phyloP scores from a whole-genome alignment of 2,797 vertebrate species.

The Calcarius lapponicus region DNA sequence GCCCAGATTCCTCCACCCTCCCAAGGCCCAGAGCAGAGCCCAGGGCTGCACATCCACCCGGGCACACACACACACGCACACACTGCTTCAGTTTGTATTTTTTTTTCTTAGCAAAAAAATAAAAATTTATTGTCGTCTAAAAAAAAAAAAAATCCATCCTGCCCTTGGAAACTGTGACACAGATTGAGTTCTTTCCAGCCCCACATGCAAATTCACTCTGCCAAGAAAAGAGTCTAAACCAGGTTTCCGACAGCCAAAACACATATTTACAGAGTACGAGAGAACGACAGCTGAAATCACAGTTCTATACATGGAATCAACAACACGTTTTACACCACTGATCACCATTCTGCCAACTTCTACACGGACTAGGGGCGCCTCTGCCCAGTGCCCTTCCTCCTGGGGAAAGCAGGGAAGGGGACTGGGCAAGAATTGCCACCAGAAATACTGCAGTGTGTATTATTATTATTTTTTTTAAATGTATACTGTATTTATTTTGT shows the following conservation, averaged over 20 bases:
- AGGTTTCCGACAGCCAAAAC: slow-evolving; percentile 75
- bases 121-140: slow-evolving; percentile 76
- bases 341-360: slow-evolving; percentile 74
- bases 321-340: slow-evolving; percentile 73
- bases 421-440: slow-evolving; percentile 61
- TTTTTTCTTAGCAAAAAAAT: slow-evolving; percentile 77
- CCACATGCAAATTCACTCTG: slow-evolving; percentile 75
- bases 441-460: slow-evolving; percentile 74
- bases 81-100: neutral
- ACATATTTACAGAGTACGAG: slow-evolving; percentile 76
- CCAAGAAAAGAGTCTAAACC: slow-evolving; percentile 75
- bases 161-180: slow-evolving; percentile 73
- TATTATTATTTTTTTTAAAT: slow-evolving; percentile 46
- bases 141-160: slow-evolving; percentile 70
- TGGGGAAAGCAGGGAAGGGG: slow-evolving; percentile 28
- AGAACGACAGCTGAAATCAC: slow-evolving; percentile 77
- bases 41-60: neutral
- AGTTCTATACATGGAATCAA: slow-evolving; percentile 76
- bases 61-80: slow-evolving; percentile 16
- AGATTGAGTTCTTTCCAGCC: slow-evolving; percentile 71
- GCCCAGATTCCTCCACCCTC: neutral
- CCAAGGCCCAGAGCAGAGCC: neutral
- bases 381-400: slow-evolving; percentile 53
- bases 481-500: slow-evolving; percentile 65
- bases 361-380: slow-evolving; percentile 59